Evolutionary conservation across 2,797 vertebrate genomes (phyloP).

Genomic region (Hipposideros larvatus): DNA sequence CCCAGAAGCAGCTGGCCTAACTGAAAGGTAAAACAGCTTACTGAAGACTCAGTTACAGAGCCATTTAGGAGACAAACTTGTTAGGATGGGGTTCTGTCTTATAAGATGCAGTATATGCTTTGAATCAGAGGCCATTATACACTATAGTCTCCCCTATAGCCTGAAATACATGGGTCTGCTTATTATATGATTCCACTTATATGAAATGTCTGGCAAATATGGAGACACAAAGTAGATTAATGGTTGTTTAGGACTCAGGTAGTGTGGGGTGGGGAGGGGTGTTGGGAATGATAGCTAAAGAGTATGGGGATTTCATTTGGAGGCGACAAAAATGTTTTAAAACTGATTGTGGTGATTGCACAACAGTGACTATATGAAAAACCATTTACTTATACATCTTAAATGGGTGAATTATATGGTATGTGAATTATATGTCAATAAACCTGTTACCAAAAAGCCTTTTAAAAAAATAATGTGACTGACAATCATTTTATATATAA

Average conservation of each 20-base stretch:
- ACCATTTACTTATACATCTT: neutral
- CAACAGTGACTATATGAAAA: neutral
- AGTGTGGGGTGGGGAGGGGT: neutral
- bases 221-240: neutral
- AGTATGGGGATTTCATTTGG: neutral
- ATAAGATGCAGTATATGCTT: neutral
- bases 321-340: neutral
- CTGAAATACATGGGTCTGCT: neutral
- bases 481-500: neutral
- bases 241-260: neutral
- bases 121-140: neutral
- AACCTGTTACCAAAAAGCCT: neutral
- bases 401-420: neutral
- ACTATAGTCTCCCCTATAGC: neutral
- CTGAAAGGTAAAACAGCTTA: neutral
- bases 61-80: neutral
- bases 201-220: neutral
- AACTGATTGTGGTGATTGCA: neutral
- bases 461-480: neutral
- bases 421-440: neutral
- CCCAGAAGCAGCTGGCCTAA: neutral
- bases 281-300: neutral
- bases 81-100: neutral
- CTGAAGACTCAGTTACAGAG: neutral
- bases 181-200: neutral